A percentile compares a stretch with the other conserved stretches of the same genome.
These are phyloP conservation scores for Helostoma temminkii DNA, from an alignment of 2,797 vertebrate genomes.

Conservation along the genomic window DNA sequence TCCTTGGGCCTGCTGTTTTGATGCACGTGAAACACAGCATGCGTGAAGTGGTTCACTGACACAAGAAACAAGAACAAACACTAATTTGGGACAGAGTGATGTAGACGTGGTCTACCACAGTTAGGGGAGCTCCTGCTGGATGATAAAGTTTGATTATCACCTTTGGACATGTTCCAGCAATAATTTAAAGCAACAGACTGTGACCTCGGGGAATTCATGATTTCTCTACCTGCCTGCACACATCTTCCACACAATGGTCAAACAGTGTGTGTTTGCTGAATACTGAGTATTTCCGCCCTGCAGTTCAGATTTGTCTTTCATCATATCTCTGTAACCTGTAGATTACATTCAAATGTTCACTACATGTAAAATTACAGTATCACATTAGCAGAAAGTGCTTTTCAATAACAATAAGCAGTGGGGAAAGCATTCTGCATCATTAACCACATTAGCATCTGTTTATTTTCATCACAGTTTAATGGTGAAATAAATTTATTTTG, in stretches of 20 bases:
- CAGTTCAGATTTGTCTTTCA: conserved; percentile 2
- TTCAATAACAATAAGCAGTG: not conserved
- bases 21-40: conserved; percentile 24
- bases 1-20: conserved; percentile 23
- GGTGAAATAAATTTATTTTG: not conserved
- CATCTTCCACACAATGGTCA: not conserved
- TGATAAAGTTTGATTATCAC: conserved; percentile 12
- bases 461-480: not conserved
- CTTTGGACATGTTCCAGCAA: conserved; percentile 4
- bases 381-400: not conserved
- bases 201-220: conserved; percentile 5
- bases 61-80: conserved; percentile 11
- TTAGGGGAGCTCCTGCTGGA: not conserved
- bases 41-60: conserved; percentile 14
- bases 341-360: not conserved
- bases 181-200: conserved; percentile 2
- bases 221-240: conserved; percentile 19
- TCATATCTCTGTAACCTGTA: not conserved
- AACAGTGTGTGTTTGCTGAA: conserved; percentile 3
- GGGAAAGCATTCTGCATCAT: not conserved
- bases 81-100: conserved; percentile 9
- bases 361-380: not conserved
- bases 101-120: not conserved
- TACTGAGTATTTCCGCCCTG: conserved; percentile 24
- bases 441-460: conserved; percentile 5